A percentile compares a stretch with the other conserved stretches of the same genome.
These are phyloP conservation scores for Sebastolobus altivelis DNA, from an alignment of 2,797 vertebrate species.

Conservation along the genomic window DNA sequence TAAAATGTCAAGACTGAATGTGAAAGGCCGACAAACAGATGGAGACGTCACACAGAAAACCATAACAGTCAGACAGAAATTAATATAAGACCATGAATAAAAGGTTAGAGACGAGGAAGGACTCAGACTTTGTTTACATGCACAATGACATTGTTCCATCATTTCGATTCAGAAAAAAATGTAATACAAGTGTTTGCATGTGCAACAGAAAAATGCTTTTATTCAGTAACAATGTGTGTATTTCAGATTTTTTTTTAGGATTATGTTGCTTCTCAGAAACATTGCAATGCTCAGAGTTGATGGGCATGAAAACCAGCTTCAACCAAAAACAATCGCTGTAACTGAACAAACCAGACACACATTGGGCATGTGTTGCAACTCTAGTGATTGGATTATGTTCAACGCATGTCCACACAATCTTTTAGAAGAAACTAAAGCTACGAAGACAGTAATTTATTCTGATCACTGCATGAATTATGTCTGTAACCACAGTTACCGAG, in stretches of 20 bases:
- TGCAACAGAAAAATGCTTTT: constrained; percentile 3
- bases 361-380: constrained; percentile 7
- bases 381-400: constrained; percentile 33
- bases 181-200: background rate
- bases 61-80: constrained; percentile 46
- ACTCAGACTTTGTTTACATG: constrained; percentile 49
- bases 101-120: constrained; percentile 42
- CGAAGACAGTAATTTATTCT: constrained; percentile 1
- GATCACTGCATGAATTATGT: constrained; percentile 3
- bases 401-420: constrained; percentile 20
- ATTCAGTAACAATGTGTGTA: constrained; percentile 4
- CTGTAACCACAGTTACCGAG: constrained; percentile 14
- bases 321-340: constrained; percentile 31
- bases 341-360: constrained; percentile 39
- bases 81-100: constrained; percentile 29
- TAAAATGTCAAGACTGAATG: constrained; percentile 34
- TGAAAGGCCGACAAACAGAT: constrained; percentile 37
- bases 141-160: constrained; percentile 20
- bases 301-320: constrained; percentile 35
- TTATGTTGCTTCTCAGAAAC: constrained; percentile 26
- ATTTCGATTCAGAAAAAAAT: constrained; percentile 8
- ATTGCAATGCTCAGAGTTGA: constrained; percentile 18
- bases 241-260: background rate
- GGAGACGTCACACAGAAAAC: constrained; percentile 43
- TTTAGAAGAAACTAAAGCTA: constrained; percentile 1